These are phyloP conservation scores for Crotalus horridus DNA, from an alignment of 2,113 vertebrate genomes.

Conservation along the genomic window DNA sequence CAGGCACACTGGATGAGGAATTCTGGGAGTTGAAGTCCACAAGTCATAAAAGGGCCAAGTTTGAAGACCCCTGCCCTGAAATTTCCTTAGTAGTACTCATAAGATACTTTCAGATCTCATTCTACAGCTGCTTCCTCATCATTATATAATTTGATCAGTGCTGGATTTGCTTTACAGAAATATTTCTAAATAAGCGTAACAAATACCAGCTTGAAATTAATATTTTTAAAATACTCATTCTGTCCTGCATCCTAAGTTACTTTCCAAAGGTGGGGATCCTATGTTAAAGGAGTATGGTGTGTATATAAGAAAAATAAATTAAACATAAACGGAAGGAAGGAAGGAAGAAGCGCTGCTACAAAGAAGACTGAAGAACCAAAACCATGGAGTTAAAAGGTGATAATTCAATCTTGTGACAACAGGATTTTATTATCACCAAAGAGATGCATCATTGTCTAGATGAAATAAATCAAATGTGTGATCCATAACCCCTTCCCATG, in stretches of 20 bases:
- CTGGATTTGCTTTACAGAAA: not conserved
- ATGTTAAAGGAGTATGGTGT: constrained; percentile 9
- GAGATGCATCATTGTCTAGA: not conserved
- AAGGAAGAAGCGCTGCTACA: not conserved
- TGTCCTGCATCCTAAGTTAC: not conserved
- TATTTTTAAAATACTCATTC: not conserved
- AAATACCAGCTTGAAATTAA: not conserved
- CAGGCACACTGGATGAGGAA: no score
- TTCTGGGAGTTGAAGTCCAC: no score
- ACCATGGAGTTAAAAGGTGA: not conserved
- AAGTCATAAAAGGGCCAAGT: no score
- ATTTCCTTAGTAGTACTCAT: not conserved
- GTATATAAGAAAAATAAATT: constrained; percentile 10
- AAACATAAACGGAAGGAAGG: not conserved
- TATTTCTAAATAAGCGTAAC: not conserved
- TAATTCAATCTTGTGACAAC: not conserved
- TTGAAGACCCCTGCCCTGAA: no score
- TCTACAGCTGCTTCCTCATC: not conserved
- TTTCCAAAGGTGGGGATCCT: not conserved
- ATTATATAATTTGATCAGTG: not conserved
- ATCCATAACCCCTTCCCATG: not conserved
- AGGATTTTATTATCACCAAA: not conserved
- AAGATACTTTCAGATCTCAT: not conserved
- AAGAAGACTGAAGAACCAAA: not conserved
- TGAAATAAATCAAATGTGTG: not conserved